Evolutionary conservation across 1,140 invertebrate species (phyloP).

Genomic region (Drosophila sp.): DNA sequence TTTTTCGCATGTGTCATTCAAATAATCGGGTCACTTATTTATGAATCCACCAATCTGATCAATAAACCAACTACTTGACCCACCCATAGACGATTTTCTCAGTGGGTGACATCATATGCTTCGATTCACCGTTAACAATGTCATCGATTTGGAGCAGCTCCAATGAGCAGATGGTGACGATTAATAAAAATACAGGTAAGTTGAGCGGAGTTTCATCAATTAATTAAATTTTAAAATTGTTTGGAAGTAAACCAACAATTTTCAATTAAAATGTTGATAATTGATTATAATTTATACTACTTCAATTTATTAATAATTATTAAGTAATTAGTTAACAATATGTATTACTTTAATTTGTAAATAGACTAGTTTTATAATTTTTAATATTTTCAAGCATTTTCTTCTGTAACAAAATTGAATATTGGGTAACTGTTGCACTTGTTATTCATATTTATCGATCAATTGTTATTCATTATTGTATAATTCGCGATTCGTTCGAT

Average conservation of each 20-base stretch:
- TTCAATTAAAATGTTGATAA: too few species aligned
- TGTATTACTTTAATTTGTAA: too few species aligned
- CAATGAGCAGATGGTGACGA: conserved; percentile 78
- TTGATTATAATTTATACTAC: too few species aligned
- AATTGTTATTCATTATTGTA: conserved; percentile 44
- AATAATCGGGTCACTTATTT: conserved; percentile 36
- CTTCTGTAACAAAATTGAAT: not conserved
- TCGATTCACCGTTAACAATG: conserved; percentile 84
- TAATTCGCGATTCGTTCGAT: conserved; percentile 26
- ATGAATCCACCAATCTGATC: conserved; percentile 6
- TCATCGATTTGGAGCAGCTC: conserved; percentile 82
- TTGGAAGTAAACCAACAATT: too few species aligned
- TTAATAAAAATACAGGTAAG: conserved; percentile 80
- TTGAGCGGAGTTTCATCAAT: conserved; percentile 8
- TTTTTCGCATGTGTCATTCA: conserved; percentile 22
- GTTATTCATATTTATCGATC: conserved; percentile 21
- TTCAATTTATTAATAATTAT: too few species aligned
- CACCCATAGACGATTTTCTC: conserved; percentile 85
- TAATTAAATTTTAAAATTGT: too few species aligned
- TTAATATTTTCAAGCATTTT: not conserved
- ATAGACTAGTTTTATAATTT: too few species aligned
- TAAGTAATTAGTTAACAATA: too few species aligned
- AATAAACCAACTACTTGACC: not conserved
- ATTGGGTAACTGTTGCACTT: not conserved
- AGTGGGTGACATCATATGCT: conserved; percentile 86